Evolutionary conservation across 2,888 invertebrate genomes (phyloP).

Genomic region (Hirtodrosophila duncani): DNA sequence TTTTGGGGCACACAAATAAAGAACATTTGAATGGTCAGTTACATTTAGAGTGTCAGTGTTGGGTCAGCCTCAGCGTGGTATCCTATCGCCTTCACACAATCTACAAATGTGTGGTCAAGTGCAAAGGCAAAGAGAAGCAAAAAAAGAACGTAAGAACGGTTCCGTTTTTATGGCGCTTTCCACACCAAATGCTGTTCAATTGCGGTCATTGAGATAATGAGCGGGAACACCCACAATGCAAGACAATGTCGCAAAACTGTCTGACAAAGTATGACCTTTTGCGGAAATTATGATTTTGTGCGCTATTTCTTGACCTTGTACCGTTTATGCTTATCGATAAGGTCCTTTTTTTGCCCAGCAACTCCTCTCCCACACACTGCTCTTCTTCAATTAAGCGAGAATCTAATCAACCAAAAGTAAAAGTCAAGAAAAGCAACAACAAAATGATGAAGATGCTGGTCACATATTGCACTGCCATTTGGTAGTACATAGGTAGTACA

Average conservation of each 20-base stretch:
- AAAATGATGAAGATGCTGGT: slow-evolving; percentile 10
- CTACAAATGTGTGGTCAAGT: slow-evolving; percentile 56
- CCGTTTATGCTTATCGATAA: slow-evolving; percentile 18
- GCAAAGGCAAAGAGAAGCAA: slow-evolving; percentile 42
- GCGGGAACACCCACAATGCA: slow-evolving; percentile 37
- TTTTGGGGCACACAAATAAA: slow-evolving; percentile 19
- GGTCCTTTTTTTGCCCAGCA: slow-evolving; percentile 3
- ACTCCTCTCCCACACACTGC: neutral
- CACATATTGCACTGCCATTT: slow-evolving; percentile 37
- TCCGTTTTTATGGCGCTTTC: slow-evolving; percentile 60
- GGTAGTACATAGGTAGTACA: slow-evolving; percentile 11
- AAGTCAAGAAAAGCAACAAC: slow-evolving; percentile 6
- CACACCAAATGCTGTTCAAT: slow-evolving; percentile 62
- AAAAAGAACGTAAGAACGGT: slow-evolving; percentile 27
- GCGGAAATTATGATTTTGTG: slow-evolving; percentile 62
- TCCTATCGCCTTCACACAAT: slow-evolving; percentile 59
- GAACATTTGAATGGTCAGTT: slow-evolving; percentile 51
- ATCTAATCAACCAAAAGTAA: slow-evolving; percentile 35
- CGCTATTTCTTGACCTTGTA: slow-evolving; percentile 24
- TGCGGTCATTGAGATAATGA: slow-evolving; percentile 68
- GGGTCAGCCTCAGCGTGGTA: slow-evolving; percentile 16
- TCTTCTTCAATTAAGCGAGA: slow-evolving; percentile 20
- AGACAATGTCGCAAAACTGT: slow-evolving; percentile 14
- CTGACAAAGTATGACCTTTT: slow-evolving; percentile 57
- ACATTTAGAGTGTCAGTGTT: no score